These are phyloP conservation scores for Ammospiza caudacuta DNA, from an alignment of 2,113 vertebrate genomes.

Conservation along the genomic window DNA sequence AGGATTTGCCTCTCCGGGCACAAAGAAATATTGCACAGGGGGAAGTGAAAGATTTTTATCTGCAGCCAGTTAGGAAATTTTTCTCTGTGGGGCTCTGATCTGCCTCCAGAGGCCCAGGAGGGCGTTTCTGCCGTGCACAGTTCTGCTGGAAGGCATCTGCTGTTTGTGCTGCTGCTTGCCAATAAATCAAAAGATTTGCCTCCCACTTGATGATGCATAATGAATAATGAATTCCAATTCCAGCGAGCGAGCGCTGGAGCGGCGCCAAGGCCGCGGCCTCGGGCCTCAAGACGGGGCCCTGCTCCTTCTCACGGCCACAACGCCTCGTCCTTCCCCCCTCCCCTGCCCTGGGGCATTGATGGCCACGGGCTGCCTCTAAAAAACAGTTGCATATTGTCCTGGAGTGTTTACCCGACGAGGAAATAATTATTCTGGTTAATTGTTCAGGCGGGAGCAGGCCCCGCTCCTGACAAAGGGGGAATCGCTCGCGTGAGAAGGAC, in stretches of 20 bases:
- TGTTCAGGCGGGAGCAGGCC: not conserved
- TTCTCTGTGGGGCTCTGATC: not conserved
- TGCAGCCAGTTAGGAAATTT: not conserved
- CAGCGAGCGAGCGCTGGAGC: not conserved
- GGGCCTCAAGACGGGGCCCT: not conserved
- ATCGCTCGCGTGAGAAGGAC: not conserved
- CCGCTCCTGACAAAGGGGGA: not conserved
- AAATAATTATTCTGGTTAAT: slow-evolving; percentile 3
- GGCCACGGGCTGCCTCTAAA: not conserved
- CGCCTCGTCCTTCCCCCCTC: not conserved
- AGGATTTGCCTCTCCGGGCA: not conserved
- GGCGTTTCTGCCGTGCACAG: not conserved
- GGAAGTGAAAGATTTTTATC: not conserved
- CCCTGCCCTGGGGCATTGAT: not conserved
- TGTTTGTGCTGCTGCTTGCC: slow-evolving; percentile 6
- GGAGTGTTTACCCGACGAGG: slow-evolving; percentile 8
- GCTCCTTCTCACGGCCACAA: not conserved
- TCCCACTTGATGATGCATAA: slow-evolving; percentile 30
- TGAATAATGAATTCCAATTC: slow-evolving; percentile 26
- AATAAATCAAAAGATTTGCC: slow-evolving; percentile 42
- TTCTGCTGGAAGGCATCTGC: slow-evolving; percentile 36
- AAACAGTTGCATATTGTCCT: slow-evolving; percentile 38
- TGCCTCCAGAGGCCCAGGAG: not conserved
- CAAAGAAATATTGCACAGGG: not conserved
- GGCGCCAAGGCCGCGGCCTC: not conserved